A percentile compares a stretch with the other conserved stretches of the same genome.
These are phyloP conservation scores for Mactra quadrangularis DNA, from an alignment of 1,140 invertebrate genomes.

Conservation along the genomic window DNA sequence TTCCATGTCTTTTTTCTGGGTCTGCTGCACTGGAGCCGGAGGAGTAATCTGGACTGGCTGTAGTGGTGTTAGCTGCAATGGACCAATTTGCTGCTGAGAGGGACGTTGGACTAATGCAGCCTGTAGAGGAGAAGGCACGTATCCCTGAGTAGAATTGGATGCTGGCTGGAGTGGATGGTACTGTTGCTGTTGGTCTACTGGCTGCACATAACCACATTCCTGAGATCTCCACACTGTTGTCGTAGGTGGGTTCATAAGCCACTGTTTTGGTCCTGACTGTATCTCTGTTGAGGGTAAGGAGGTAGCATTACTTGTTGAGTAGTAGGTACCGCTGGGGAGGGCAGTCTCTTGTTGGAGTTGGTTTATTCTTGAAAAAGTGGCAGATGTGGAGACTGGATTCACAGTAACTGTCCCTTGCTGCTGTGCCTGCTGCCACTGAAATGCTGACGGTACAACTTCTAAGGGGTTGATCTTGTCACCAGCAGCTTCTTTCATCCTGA, in stretches of 20 bases:
- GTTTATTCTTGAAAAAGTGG: conserved; percentile 2
- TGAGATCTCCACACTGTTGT: conserved; percentile 5
- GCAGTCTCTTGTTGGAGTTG: conserved; percentile 8
- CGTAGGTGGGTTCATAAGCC: conserved; percentile 5
- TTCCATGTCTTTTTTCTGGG: neutral
- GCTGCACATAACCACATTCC: neutral
- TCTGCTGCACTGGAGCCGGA: neutral
- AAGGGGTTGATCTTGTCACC: conserved; percentile 16
- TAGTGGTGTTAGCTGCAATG: neutral
- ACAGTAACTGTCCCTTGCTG: conserved; percentile 6
- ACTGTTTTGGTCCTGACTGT: neutral
- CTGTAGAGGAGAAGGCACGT: neutral
- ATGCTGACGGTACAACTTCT: conserved; percentile 12
- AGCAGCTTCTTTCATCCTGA: conserved; percentile 17
- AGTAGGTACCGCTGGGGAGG: conserved; percentile 13
- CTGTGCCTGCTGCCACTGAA: conserved; percentile 10
- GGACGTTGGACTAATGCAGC: neutral
- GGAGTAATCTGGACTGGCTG: neutral
- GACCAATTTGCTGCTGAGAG: neutral
- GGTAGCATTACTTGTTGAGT: neutral
- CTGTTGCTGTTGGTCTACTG: neutral
- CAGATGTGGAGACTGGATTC: conserved; percentile 2
- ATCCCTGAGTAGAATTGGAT: too few species aligned
- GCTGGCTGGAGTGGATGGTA: conserved; percentile 10
- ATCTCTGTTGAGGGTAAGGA: conserved; percentile 6